Conservation (phyloP, 2,113 vertebrate species). For the Tychaedon coryphoeus region DNA sequence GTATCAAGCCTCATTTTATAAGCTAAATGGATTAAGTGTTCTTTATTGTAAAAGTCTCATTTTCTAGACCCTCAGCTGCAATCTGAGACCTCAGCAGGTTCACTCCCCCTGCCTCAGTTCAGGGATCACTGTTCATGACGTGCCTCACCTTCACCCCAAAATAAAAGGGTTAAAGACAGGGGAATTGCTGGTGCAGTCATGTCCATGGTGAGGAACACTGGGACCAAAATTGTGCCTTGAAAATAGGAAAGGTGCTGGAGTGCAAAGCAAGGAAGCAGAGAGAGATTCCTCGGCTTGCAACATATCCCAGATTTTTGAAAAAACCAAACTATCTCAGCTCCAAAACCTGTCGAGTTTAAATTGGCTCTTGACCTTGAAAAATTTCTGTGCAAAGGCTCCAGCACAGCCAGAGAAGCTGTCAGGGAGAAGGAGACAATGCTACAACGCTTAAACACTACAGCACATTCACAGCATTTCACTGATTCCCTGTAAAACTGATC, state of each 20-base stretch:
- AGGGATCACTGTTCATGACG: background rate
- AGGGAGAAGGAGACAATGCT: background rate
- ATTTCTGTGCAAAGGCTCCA: background rate
- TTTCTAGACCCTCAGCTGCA: background rate
- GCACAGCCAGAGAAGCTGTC: background rate
- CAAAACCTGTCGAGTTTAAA: background rate
- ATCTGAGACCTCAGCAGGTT: background rate
- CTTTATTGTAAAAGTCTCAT: background rate
- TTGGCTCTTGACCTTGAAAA: background rate
- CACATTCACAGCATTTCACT: background rate
- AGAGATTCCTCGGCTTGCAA: background rate
- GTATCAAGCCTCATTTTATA: background rate
- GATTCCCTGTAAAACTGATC: accelerated
- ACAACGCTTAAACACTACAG: too few species aligned
- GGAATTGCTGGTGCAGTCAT: background rate
- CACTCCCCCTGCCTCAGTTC: background rate
- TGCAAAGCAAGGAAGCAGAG: background rate
- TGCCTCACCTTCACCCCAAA: background rate
- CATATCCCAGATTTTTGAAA: accelerated
- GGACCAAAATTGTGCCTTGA: background rate
- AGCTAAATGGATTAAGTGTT: background rate
- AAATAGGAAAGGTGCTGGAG: background rate
- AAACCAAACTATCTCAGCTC: background rate
- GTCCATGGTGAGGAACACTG: background rate
- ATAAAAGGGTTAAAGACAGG: background rate